Percentiles rank a stretch among this genome's conserved stretches.
Evolutionary conservation across 92 coral and sea anemone species (phyloP).

Genomic region (Blastomussa wellsi): DNA sequence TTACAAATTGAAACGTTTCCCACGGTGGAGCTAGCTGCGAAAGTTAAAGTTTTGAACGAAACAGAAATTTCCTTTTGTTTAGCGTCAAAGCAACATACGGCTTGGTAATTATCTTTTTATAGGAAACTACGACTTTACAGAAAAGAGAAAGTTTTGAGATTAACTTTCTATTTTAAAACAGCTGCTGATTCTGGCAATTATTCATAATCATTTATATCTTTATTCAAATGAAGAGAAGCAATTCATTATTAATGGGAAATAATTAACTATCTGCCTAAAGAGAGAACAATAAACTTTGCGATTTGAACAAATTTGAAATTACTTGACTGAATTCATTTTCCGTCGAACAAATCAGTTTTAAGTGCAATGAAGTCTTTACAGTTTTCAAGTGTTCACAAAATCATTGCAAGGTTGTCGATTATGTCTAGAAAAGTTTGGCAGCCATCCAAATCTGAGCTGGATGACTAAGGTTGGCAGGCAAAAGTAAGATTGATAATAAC

Average conservation of each 20-base stretch:
- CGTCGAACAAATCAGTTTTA: neutral
- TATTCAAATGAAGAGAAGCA: neutral
- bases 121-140: neutral
- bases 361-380: neutral
- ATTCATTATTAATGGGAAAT: conserved; percentile 2
- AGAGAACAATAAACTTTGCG: neutral
- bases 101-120: neutral
- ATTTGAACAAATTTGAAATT: neutral
- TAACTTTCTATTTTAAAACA: neutral
- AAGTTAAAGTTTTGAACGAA: neutral
- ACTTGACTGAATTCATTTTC: neutral
- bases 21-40: neutral
- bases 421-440: neutral
- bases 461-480: neutral
- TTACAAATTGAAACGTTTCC: neutral
- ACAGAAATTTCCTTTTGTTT: neutral
- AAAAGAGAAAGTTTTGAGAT: neutral
- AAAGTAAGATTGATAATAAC: neutral
- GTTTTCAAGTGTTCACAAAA: neutral
- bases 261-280: neutral
- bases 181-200: conserved; percentile 9
- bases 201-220: neutral
- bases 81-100: neutral
- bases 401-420: neutral
- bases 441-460: neutral